A percentile compares a stretch with the other conserved stretches of the same genome.
Conservation (phyloP, 30 jellyfish, hydroid and myxozoan genomes). For the Aurelia aurita complex sp. Pacific region DNA sequence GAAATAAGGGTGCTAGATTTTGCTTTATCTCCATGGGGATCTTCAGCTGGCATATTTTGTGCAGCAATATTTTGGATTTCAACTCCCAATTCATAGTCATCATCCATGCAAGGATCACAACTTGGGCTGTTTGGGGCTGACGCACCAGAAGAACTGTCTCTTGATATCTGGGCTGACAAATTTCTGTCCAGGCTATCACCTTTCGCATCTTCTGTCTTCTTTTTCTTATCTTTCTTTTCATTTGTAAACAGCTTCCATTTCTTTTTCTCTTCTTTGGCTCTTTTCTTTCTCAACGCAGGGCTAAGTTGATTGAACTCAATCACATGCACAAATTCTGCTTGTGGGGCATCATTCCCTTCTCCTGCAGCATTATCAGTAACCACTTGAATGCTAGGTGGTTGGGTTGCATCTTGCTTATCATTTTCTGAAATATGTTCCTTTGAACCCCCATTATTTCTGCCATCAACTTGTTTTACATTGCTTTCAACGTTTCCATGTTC, state of each 20-base stretch:
- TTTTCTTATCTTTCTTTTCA: conserved; percentile 48
- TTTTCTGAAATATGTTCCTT: background rate
- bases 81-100: conserved; percentile 46
- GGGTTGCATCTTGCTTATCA: background rate
- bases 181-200: conserved; percentile 14
- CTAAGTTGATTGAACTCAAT: too few relatives aligned
- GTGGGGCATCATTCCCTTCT: too few relatives aligned
- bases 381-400: too few relatives aligned
- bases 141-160: background rate
- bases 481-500: background rate
- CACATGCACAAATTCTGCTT: too few relatives aligned
- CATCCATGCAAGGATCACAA: conserved; percentile 21
- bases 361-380: too few relatives aligned
- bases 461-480: background rate
- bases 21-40: conserved; percentile 10
- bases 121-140: conserved; percentile 61
- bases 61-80: conserved; percentile 22
- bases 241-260: conserved; percentile 30
- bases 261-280: conserved; percentile 42
- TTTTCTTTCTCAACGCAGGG: conserved; percentile 7
- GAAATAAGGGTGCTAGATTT: conserved; percentile 52
- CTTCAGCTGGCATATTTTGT: conserved; percentile 21
- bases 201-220: conserved; percentile 24
- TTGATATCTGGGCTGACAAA: too few relatives aligned
- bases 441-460: background rate